Conservation (phyloP, 2,888 invertebrate species). For the Leptogaster cylindrica region DNA sequence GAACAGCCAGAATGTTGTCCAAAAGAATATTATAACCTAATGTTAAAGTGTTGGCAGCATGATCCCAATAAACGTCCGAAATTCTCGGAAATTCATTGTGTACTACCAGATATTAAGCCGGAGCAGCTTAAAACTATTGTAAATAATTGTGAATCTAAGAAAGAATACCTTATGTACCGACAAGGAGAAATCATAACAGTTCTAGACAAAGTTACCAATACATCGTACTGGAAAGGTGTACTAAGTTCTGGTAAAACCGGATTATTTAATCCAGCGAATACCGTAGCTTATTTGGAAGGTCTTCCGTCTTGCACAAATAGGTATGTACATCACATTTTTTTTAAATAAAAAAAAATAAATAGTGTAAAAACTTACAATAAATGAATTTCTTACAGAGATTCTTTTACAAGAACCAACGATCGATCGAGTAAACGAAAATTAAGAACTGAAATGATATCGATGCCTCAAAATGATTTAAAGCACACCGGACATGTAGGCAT, state of each 20-base stretch:
- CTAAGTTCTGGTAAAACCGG: constrained; percentile 90
- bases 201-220: constrained; percentile 78
- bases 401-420: constrained; percentile 67
- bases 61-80: constrained; percentile 87
- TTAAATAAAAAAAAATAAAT: not conserved
- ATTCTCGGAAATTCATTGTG: constrained; percentile 81
- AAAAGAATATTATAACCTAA: constrained; percentile 86
- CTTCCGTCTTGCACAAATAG: constrained; percentile 58
- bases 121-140: constrained; percentile 88
- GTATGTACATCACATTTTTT: constrained; percentile 48
- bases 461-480: constrained; percentile 95
- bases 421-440: constrained; percentile 71
- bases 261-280: constrained; percentile 86
- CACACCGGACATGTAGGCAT: constrained; percentile 96
- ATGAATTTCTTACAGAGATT: constrained; percentile 62
- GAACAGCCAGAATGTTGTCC: constrained; percentile 96
- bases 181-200: constrained; percentile 92
- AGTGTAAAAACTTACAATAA: not conserved
- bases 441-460: constrained; percentile 92
- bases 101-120: constrained; percentile 85
- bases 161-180: constrained; percentile 80
- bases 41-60: constrained; percentile 97
- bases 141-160: constrained; percentile 63
- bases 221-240: constrained; percentile 88
- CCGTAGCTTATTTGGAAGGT: constrained; percentile 81